Conservation (phyloP, 2,113 vertebrate species). For the Leucoraja erinaceus region DNA sequence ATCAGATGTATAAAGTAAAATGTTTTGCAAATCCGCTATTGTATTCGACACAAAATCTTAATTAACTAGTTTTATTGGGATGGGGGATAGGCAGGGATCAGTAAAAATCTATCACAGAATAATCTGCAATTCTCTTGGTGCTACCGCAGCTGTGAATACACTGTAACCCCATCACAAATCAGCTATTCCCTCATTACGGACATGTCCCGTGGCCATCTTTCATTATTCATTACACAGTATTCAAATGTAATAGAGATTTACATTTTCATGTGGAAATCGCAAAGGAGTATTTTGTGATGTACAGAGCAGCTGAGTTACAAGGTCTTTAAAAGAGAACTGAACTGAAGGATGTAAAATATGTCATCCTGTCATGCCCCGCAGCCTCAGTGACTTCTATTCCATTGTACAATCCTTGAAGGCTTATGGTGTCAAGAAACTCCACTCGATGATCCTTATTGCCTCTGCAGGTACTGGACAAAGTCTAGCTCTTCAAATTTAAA, state of each 20-base stretch:
- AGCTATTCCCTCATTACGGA: conserved; percentile 14
- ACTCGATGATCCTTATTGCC: not conserved
- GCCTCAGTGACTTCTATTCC: not conserved
- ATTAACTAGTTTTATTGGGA: not conserved
- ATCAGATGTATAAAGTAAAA: not conserved
- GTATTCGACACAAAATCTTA: not conserved
- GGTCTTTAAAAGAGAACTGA: not conserved
- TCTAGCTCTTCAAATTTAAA: not conserved
- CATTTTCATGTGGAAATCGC: not conserved
- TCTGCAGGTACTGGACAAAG: not conserved
- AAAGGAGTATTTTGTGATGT: not conserved
- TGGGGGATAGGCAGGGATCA: not conserved
- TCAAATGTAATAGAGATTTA: not conserved
- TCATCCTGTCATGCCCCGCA: not conserved
- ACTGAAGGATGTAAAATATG: not conserved
- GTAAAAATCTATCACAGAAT: not conserved
- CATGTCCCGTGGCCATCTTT: not conserved
- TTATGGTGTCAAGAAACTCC: not conserved
- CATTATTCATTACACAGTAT: conserved; percentile 31
- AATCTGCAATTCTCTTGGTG: not conserved
- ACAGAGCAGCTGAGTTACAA: not conserved
- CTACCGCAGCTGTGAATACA: not conserved
- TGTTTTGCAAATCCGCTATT: not conserved
- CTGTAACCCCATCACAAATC: conserved; percentile 19
- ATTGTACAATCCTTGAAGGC: not conserved